A percentile compares a stretch with the other conserved stretches of the same genome.
Conservation (phyloP, 2,113 vertebrate species). For the Egretta garzetta region DNA sequence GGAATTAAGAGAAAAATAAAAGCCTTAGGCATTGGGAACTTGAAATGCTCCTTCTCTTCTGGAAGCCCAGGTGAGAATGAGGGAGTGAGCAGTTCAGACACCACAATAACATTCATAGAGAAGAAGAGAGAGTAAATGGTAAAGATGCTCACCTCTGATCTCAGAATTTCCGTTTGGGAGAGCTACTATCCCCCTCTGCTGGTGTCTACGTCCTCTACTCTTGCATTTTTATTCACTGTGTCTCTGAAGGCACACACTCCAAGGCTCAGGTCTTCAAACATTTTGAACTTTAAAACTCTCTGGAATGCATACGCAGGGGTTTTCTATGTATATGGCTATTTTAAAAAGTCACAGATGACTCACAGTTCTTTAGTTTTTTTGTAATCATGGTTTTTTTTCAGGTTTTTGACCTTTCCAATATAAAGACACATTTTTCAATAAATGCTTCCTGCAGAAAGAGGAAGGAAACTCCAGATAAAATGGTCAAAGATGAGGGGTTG, state of each 20-base stretch:
- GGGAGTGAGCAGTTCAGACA: background rate
- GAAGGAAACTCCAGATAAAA: background rate
- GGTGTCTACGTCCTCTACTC: background rate
- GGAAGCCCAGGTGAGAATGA: background rate
- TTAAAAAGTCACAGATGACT: background rate
- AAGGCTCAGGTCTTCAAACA: background rate
- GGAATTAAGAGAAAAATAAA: background rate
- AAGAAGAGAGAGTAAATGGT: background rate
- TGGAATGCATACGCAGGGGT: background rate
- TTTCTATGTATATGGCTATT: background rate
- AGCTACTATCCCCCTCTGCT: slow-evolving; percentile 35
- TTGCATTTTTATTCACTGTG: background rate
- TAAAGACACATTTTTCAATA: background rate
- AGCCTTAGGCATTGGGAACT: background rate
- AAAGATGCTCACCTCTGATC: slow-evolving; percentile 5
- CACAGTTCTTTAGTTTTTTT: background rate
- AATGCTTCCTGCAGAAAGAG: background rate
- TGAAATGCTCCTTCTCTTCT: background rate
- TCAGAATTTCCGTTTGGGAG: background rate
- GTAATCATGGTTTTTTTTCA: background rate
- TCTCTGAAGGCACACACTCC: background rate
- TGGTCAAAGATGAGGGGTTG: background rate
- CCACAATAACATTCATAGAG: background rate
- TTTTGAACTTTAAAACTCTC: background rate
- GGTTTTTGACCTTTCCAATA: background rate